phyloP scores from a whole-genome alignment of 2,888 invertebrate species.

The Orthonychiurus folsomi region DNA sequence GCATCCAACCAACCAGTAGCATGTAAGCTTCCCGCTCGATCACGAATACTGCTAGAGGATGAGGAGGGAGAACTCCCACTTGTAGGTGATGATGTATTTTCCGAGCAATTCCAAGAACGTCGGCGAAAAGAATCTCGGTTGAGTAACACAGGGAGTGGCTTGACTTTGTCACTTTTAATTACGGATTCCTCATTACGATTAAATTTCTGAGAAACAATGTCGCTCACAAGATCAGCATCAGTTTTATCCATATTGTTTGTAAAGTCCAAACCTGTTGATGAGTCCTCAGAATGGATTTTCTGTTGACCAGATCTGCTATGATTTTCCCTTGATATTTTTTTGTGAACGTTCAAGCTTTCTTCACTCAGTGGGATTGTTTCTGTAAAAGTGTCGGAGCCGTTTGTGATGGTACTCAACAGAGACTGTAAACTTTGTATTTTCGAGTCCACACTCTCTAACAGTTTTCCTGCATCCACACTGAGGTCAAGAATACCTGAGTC shows the following conservation, averaged over 20 bases:
- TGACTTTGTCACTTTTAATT: neutral
- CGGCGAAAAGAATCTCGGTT: conserved; percentile 18
- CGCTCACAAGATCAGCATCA: conserved; percentile 5
- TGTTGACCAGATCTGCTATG: neutral
- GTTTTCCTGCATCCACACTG: neutral
- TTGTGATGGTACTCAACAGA: neutral
- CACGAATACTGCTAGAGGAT: conserved; percentile 20
- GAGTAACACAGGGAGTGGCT: neutral
- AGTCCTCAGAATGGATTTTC: neutral
- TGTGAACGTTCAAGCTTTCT: neutral
- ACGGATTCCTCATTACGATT: neutral
- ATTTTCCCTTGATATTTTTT: too few relatives aligned
- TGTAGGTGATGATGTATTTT: conserved; percentile 25
- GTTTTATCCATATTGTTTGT: conserved; percentile 12
- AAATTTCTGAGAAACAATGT: too few relatives aligned
- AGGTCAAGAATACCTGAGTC: neutral
- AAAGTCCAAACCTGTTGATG: neutral
- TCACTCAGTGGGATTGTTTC: too few relatives aligned
- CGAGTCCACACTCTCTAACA: neutral
- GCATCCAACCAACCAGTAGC: conserved; percentile 31
- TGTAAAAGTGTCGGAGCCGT: neutral
- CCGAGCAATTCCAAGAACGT: conserved; percentile 37
- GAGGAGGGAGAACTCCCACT: conserved; percentile 36
- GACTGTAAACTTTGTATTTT: neutral
- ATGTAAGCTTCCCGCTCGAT: neutral